Percentiles rank a stretch among this genome's conserved stretches.
Evolutionary conservation across 2,888 invertebrate genomes (phyloP).

Genomic region (Neocrepidodera transversa): DNA sequence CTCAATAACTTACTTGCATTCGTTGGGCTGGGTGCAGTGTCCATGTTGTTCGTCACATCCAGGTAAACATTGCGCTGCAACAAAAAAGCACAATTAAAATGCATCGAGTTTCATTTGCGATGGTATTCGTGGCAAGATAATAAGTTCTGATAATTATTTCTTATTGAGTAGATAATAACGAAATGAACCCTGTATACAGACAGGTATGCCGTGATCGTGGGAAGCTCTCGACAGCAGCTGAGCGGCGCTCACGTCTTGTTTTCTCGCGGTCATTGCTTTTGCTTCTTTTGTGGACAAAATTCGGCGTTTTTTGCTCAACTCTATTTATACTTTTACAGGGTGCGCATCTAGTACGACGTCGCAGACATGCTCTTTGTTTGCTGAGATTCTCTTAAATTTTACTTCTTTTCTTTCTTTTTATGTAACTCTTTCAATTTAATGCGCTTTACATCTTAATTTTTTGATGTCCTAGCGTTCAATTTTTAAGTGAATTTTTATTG

Average conservation of each 20-base stretch:
- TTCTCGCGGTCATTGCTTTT: conserved; percentile 59
- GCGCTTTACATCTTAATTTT: neutral
- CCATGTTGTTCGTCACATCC: conserved; percentile 93
- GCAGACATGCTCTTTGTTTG: neutral
- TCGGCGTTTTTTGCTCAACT: conserved; percentile 52
- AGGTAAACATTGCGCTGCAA: conserved; percentile 90
- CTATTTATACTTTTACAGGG: conserved; percentile 40
- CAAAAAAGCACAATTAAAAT: conserved; percentile 55
- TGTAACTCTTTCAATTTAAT: too few species aligned
- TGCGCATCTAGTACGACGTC: neutral
- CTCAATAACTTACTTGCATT: conserved; percentile 88
- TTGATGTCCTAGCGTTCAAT: too few species aligned
- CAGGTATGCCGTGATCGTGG: conserved; percentile 60
- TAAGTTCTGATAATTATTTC: conserved; percentile 35
- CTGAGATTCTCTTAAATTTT: too few species aligned
- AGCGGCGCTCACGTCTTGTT: conserved; percentile 57
- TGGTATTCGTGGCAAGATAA: conserved; percentile 27
- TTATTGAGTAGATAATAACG: conserved; percentile 40
- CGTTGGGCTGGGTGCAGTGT: conserved; percentile 89
- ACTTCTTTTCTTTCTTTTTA: too few species aligned
- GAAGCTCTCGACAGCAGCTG: conserved; percentile 59
- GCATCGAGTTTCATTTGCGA: conserved; percentile 23
- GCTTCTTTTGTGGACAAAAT: conserved; percentile 57
- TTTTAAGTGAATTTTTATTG: too few species aligned
- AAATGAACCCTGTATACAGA: conserved; percentile 56